Base-by-base conservation (phyloP, 1,140 invertebrate species). In the Drosophila trapezifrons region DNA sequence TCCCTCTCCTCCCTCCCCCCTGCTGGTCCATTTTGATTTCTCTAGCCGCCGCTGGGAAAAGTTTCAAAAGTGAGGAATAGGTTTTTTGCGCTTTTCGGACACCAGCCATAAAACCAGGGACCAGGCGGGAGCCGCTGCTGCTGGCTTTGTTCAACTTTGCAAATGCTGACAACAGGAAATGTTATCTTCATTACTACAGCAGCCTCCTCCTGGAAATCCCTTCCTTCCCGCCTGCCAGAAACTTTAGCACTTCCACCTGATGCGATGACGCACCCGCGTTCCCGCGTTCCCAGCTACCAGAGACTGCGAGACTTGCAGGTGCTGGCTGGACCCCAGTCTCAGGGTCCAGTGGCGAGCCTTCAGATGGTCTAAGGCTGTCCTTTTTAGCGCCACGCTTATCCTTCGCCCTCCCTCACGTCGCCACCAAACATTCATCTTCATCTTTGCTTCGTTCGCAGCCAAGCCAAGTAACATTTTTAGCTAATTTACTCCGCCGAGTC, bases 111-210 rank as follows among this genome's bases (percentile, higher is more conserved):
- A 47, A 72, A 18, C 29, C n/a, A n/a, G n/a, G n/a, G n/a, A n/a
- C 9, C 9, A 10, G 29, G 52, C 15, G 12, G 22, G 20, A 18
- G 27, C 6, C 15, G 55, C 22, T 12, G 25, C 10, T 1, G 29
- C 38, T 66, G 40, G 70, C 73, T 76, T 77, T 77, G 73, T 79
- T 51, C 63, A 73, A 77, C 64, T 77, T 72, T 76, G 75, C 75
- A 77, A 77, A 77, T 83, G 80, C 80, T 84, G 80, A 84, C 80
- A 82, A 84, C 71, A 84, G 76, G 76, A 84, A 84, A 84, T 84
- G 80, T 84, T 84, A 84, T 84, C 80, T 81, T 84, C 80, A 84
- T 84, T 84, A 84, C 78, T 71, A 79, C 80, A 84, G 80, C 78
- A 52, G 25, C 27, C n/a, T 15, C 22, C 17, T 15, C 1, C 37